phyloP scores from a whole-genome alignment of 2,797 vertebrate genomes.

The Danio aesculapii region DNA sequence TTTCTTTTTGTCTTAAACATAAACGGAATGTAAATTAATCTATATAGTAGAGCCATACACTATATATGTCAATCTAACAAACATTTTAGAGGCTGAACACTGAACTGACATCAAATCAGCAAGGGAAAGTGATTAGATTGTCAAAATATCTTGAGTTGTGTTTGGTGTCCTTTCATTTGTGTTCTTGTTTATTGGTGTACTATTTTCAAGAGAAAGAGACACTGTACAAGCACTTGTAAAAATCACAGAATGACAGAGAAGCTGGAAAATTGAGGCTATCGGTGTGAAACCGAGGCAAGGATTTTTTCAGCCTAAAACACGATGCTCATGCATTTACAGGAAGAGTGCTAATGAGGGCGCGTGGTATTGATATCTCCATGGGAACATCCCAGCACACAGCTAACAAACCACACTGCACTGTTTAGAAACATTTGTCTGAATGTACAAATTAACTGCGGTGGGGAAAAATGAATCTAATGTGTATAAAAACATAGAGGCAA shows the following conservation, averaged over 20 bases:
- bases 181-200: conserved; percentile 5
- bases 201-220: not conserved
- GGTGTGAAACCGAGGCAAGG: conserved; percentile 33
- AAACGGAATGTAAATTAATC: not conserved
- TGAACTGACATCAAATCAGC: not conserved
- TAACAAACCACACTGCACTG: conserved; percentile 64
- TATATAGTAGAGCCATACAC: not conserved
- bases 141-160: not conserved
- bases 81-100: not conserved
- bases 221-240: not conserved
- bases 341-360: conserved; percentile 59
- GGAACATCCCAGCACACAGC: conserved; percentile 71
- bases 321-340: conserved; percentile 47
- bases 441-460: conserved; percentile 44
- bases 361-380: conserved; percentile 75
- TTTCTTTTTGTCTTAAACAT: conserved; percentile 1
- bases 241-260: conserved; percentile 2
- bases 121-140: not conserved
- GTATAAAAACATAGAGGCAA: conserved; percentile 1
- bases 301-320: conserved; percentile 49
- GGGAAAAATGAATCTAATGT: conserved; percentile 22
- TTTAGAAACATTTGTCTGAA: conserved; percentile 65
- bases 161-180: not conserved
- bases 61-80: not conserved
- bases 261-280: conserved; percentile 26